Conservation (phyloP, 1,140 invertebrate species). For the Phenacoccus solenopsis region DNA sequence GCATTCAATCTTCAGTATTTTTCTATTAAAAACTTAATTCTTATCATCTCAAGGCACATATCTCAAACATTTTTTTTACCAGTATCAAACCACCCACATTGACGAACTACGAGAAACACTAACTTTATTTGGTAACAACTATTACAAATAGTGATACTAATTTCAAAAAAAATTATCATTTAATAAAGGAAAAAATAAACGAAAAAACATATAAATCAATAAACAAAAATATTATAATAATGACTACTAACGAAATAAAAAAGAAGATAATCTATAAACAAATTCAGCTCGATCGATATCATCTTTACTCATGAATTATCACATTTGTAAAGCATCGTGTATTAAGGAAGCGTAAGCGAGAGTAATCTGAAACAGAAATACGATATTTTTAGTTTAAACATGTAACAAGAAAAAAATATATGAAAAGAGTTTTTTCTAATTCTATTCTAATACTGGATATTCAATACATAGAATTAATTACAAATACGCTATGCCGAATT, state of each 20-base stretch:
- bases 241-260: not conserved
- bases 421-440: no score
- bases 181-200: not conserved
- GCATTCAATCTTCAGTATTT: no score
- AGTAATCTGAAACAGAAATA: not conserved
- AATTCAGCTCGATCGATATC: slow-evolving; percentile 1
- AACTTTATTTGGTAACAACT: not conserved
- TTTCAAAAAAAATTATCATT: not conserved
- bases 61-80: no score
- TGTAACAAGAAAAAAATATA: no score
- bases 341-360: not conserved
- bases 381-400: no score
- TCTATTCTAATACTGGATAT: no score
- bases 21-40: no score
- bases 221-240: not conserved
- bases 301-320: not conserved
- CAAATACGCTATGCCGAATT: no score
- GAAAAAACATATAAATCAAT: not conserved
- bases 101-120: no score
- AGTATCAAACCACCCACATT: no score
- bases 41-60: no score
- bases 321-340: not conserved
- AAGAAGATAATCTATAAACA: not conserved
- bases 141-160: slow-evolving; percentile 3
- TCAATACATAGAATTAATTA: no score